These are phyloP conservation scores for Nothobranchius kuhntae DNA, from an alignment of 2,113 vertebrate genomes.

Conservation along the genomic window DNA sequence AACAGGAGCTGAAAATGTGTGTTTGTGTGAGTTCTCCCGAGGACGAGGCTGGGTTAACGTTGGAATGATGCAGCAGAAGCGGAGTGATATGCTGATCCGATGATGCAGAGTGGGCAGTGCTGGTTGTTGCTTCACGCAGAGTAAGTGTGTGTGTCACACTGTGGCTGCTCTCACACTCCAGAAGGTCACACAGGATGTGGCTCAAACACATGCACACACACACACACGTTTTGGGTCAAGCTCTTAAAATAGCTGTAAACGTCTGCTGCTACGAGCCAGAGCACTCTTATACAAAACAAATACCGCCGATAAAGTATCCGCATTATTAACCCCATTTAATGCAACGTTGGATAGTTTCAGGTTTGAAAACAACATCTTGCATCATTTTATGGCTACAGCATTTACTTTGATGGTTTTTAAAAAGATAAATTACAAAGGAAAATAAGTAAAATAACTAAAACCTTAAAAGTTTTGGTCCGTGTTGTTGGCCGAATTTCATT, in stretches of 20 bases:
- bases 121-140: slow-evolving; percentile 51
- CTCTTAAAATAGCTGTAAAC: slow-evolving; percentile 55
- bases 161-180: slow-evolving; percentile 69
- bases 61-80: slow-evolving; percentile 48
- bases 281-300: background rate
- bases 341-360: too few species aligned
- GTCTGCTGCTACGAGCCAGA: slow-evolving; percentile 19
- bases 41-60: slow-evolving; percentile 24
- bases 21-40: background rate
- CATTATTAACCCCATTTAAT: background rate
- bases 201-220: slow-evolving; percentile 28
- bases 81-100: slow-evolving; percentile 50
- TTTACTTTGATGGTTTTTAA: too few species aligned
- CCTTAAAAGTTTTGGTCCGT: too few species aligned
- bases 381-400: too few species aligned
- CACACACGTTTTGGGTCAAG: slow-evolving; percentile 36
- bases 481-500: too few species aligned
- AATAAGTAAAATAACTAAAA: too few species aligned
- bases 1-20: background rate
- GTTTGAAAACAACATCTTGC: too few species aligned
- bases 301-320: too few species aligned
- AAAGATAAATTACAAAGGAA: too few species aligned
- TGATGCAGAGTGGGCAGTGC: slow-evolving; percentile 55
- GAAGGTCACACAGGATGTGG: slow-evolving; percentile 75
- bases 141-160: slow-evolving; percentile 61